Percentiles rank a stretch among this genome's conserved stretches.
These are phyloP conservation scores for Ctenodactylus gundi DNA, from an alignment of 2,113 vertebrate species.

Conservation along the genomic window DNA sequence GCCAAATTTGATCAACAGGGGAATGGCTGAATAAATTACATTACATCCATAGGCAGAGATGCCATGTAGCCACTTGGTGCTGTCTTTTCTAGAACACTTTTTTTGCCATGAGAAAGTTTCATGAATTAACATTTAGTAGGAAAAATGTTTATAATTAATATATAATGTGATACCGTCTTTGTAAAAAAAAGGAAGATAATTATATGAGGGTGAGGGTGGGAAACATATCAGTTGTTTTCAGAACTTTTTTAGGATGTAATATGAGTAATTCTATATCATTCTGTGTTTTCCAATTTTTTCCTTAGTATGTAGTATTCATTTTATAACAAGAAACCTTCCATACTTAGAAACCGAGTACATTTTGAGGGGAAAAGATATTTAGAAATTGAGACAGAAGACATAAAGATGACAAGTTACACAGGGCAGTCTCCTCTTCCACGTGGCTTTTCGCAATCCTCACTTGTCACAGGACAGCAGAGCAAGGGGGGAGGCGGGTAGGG, in stretches of 20 bases:
- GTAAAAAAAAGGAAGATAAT: background rate
- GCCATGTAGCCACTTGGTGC: background rate
- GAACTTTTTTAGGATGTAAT: background rate
- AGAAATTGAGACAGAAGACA: background rate
- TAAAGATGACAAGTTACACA: background rate
- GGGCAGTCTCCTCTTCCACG: background rate
- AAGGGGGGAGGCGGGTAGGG: background rate
- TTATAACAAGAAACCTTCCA: background rate
- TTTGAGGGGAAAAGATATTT: background rate
- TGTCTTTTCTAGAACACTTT: background rate
- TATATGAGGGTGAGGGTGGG: too few relatives aligned
- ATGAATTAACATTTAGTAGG: background rate
- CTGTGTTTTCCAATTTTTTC: background rate
- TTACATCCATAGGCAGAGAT: background rate
- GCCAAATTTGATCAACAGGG: constrained; percentile 52
- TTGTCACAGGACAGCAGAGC: background rate
- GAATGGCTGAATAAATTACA: constrained; percentile 39
- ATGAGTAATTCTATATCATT: background rate
- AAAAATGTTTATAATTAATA: constrained; percentile 23
- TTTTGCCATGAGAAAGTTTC: background rate
- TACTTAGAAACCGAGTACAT: background rate
- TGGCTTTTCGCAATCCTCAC: background rate
- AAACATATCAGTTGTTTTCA: background rate
- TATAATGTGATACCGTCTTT: background rate
- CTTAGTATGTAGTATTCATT: background rate